These are phyloP conservation scores for Electrophaes corylata DNA, from an alignment of 2,888 invertebrate genomes.

Conservation along the genomic window DNA sequence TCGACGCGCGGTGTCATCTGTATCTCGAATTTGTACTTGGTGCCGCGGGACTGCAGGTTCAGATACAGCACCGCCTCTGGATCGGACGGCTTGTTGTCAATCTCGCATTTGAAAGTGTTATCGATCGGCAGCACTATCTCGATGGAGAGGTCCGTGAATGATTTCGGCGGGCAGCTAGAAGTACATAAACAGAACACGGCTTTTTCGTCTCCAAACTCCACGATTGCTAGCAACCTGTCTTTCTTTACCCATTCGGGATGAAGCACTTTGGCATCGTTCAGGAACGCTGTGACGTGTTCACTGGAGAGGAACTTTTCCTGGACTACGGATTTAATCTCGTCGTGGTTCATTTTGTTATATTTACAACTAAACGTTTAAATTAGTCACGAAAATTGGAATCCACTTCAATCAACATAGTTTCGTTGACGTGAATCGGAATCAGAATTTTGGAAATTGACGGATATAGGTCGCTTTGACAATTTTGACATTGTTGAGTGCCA, in stretches of 20 bases:
- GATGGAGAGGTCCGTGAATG: conserved; percentile 90
- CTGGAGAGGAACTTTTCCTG: conserved; percentile 80
- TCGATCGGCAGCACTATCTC: conserved; percentile 93
- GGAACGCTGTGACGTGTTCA: conserved; percentile 75
- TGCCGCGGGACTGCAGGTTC: conserved; percentile 74
- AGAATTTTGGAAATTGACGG: neutral
- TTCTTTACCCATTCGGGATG: conserved; percentile 77
- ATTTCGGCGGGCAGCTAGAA: conserved; percentile 87
- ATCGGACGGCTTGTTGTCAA: conserved; percentile 85
- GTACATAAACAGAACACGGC: conserved; percentile 80
- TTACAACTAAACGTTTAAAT: conserved; percentile 38
- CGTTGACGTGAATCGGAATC: conserved; percentile 36
- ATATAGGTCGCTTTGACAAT: neutral
- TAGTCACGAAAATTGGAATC: conserved; percentile 26
- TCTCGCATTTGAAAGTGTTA: conserved; percentile 90
- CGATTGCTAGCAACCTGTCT: conserved; percentile 76
- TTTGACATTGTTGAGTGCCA: neutral
- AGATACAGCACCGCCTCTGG: conserved; percentile 79
- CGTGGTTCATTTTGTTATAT: conserved; percentile 75
- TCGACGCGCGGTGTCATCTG: conserved; percentile 86
- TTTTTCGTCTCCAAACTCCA: conserved; percentile 80
- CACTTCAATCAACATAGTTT: conserved; percentile 44
- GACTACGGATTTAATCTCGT: conserved; percentile 75
- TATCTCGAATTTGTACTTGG: conserved; percentile 80
- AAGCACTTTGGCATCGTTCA: conserved; percentile 76